Evolutionary conservation across 2,888 invertebrate genomes (phyloP).

Genomic region (Cyrtodaria siliqua): DNA sequence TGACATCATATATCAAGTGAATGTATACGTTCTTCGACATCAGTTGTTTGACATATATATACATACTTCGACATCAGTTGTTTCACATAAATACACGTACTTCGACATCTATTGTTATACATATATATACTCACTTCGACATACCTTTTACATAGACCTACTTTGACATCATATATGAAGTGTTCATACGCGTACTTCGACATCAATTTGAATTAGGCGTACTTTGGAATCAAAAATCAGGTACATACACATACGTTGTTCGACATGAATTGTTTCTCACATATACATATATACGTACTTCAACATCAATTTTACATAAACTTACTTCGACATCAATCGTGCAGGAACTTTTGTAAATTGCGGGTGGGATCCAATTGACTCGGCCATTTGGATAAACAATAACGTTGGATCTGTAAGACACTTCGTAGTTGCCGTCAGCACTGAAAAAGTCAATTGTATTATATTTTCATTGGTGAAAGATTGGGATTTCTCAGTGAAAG

Average conservation of each 20-base stretch:
- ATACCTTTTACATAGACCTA: neutral
- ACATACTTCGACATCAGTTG: slow-evolving; percentile 20
- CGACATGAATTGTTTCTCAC: too few species aligned
- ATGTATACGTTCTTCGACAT: too few species aligned
- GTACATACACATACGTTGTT: neutral
- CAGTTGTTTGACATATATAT: neutral
- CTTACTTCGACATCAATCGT: slow-evolving; percentile 94
- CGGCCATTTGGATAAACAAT: slow-evolving; percentile 98
- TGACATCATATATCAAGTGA: too few species aligned
- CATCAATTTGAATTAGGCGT: too few species aligned
- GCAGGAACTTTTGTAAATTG: slow-evolving; percentile 99
- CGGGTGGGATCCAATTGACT: slow-evolving; percentile 99
- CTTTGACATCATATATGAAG: slow-evolving; percentile 94
- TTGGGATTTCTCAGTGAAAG: too few species aligned
- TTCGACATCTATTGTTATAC: too few species aligned
- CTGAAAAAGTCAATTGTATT: slow-evolving; percentile 88
- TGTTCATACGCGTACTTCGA: too few species aligned
- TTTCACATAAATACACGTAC: too few species aligned
- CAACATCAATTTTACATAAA: neutral
- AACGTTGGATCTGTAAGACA: slow-evolving; percentile 99
- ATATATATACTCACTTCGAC: too few species aligned
- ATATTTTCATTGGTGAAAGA: too few species aligned
- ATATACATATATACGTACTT: too few species aligned
- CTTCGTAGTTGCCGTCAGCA: slow-evolving; percentile 99
- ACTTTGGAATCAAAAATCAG: too few species aligned